A percentile compares a stretch with the other conserved stretches of the same genome.
These are phyloP conservation scores for Noctua pronuba DNA, from an alignment of 2,888 invertebrate species.

Conservation along the genomic window DNA sequence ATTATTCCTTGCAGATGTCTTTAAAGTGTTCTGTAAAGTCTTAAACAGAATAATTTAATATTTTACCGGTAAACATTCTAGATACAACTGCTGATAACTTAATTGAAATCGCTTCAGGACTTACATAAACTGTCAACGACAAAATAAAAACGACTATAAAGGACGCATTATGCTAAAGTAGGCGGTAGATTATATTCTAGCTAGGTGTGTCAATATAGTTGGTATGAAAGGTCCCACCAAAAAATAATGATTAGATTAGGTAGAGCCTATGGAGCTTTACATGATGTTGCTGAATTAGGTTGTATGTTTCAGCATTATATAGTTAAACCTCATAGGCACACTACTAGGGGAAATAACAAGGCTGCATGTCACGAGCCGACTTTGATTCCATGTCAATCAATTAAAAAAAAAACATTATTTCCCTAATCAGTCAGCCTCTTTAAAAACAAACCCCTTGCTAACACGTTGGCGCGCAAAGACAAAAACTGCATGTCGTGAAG, in stretches of 20 bases:
- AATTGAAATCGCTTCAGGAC: slow-evolving; percentile 18
- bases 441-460: too few species aligned
- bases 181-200: background rate
- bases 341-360: background rate
- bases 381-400: background rate
- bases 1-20: slow-evolving; percentile 26
- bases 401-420: slow-evolving; percentile 21
- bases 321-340: background rate
- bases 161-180: background rate
- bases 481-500: slow-evolving; percentile 61
- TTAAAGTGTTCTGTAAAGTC: slow-evolving; percentile 24
- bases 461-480: slow-evolving; percentile 66
- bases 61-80: slow-evolving; percentile 23
- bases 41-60: slow-evolving; percentile 24
- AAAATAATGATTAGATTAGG: background rate
- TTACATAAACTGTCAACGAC: background rate
- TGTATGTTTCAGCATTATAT: background rate
- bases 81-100: slow-evolving; percentile 42
- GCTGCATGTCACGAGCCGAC: background rate
- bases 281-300: background rate
- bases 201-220: background rate
- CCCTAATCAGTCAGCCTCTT: background rate
- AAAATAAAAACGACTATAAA: background rate
- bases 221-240: background rate
- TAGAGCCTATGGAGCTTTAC: background rate